Percentiles rank a stretch among this genome's conserved stretches.
phyloP scores from a whole-genome alignment of 2,888 invertebrate genomes.

The Limulus polyphemus region DNA sequence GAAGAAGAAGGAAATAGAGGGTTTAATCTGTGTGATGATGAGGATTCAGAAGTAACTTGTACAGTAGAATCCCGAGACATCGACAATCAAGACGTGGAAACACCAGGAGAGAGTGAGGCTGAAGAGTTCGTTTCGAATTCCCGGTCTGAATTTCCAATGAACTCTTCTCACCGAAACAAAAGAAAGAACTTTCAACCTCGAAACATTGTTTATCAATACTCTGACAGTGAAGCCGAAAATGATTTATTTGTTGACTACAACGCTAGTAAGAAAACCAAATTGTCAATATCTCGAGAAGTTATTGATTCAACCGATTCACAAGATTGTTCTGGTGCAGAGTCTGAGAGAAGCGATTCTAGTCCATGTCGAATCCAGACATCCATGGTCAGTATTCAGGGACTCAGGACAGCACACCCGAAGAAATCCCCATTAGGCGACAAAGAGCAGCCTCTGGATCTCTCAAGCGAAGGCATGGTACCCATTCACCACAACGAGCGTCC shows the following conservation, averaged over 20 bases:
- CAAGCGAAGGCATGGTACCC: neutral
- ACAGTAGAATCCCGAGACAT: too few relatives aligned
- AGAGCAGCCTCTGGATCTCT: neutral
- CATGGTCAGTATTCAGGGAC: neutral
- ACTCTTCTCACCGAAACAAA: conserved; percentile 45
- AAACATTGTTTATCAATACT: conserved; percentile 44
- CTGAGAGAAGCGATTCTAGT: neutral
- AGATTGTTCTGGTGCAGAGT: neutral
- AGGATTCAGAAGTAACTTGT: too few relatives aligned
- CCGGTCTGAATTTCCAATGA: too few relatives aligned
- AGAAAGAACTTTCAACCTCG: conserved; percentile 65
- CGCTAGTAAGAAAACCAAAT: too few relatives aligned
- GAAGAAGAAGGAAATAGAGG: conserved; percentile 2
- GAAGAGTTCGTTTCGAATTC: too few relatives aligned
- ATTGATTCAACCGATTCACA: conserved; percentile 2
- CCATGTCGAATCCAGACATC: neutral
- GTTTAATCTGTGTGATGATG: too few relatives aligned
- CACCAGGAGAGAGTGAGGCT: too few relatives aligned
- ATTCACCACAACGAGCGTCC: too few relatives aligned
- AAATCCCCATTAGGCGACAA: neutral
- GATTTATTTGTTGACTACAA: neutral
- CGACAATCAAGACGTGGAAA: too few relatives aligned
- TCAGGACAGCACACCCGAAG: neutral
- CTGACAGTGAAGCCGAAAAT: conserved; percentile 25
- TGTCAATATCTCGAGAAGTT: neutral